Evolutionary conservation across 2,888 invertebrate genomes (phyloP), one percentile per base, ranked within the genome.

Genomic region (Drosophila nigritarsus): DNA sequence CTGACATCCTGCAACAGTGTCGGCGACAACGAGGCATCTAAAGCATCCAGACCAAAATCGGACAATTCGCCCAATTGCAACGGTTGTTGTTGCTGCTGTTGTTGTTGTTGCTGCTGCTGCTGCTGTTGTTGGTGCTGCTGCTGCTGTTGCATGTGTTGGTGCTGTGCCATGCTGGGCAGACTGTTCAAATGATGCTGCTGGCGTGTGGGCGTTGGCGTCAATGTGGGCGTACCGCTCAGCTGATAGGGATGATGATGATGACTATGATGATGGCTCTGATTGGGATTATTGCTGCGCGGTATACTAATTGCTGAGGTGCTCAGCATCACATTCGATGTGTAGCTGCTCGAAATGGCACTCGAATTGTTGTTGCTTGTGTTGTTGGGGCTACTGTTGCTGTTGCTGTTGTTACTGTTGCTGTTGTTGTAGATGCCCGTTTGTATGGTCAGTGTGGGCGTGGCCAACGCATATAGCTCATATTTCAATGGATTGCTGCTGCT

Each of bases 1-100:
- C 91, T 93, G 7, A 93, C 91, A 78, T 93, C 93, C 72, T 93
- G 92, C 53, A 93, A 72, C 24, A 93, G 79, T 13, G 93, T 91
- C 13, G 93, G 93, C 40, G 93, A 93, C 60, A 93, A 64, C 18
- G 93, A 92, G 30, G 92, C 84, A 40, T 93, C 93, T 72, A 93
- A 82, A 8, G 91, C 91, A 68, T 93, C 93, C 67, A 93, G 79
- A 20, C 91, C 92, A 68, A 91, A 93, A 67, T 93, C 93, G 2
- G 92, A 92, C 59, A 93, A 86, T 73, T 93, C 93, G 3, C 90
- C 86, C 77, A 93, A 81, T 30, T 91, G 86, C 74, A 85, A 77
- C 0, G 82, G 66, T 59, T 81, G 66, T 13, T 80, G 79, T 0
- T 82, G 78, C 1, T 77, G 82, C 0, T 83, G 80, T 0, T 82